Evolutionary conservation across 2,888 invertebrate species (phyloP), one percentile per base, ranked within the genome.

Genomic region (Drosophila pegasa): DNA sequence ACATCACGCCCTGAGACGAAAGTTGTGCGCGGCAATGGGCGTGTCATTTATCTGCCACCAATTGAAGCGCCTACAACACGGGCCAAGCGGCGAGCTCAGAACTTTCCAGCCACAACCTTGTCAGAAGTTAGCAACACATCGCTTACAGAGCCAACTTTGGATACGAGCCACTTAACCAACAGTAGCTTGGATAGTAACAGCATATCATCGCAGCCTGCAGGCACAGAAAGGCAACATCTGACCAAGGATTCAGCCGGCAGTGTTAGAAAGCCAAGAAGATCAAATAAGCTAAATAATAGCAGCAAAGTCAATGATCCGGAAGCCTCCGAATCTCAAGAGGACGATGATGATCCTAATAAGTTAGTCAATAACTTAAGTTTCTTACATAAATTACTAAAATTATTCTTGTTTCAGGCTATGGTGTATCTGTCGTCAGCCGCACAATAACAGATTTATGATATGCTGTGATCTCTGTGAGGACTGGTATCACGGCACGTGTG

Each of bases 401-500:
- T 38, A 14, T 52, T 1, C 2, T 25, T 16, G 10, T 69, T 71
- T 91, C 43, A 94, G 97, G 90, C 93, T 98, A 56, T 98, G 98
- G 98, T 98, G 98, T 92, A 96, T 98, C 90, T 98, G 98, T 90
- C 96, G 96, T 82, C 97, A 97, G 90, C 98, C 98, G 0, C 98
- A 98, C 91, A 97, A 98, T 88, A 98, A 98, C 92, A 94, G 98
- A 57, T 98, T 99, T 91, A 99, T 99, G 98, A 98, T 98, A 87
- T 98, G 98, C 91, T 99, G 99, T 92, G 98, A 99, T 92, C 94
- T 95, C 14, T 99, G 98, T 91, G 97, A 98, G 91, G 98, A 98
- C 90, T 99, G 98, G 98, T 99, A 97, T 91, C 98, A 99, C 91
- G 98, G 98, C n/a, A 97, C 96, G 90, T 99, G 98, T 93, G 98